phyloP scores from a whole-genome alignment of 2,888 invertebrate species.

The Oxycera nigricornis region DNA sequence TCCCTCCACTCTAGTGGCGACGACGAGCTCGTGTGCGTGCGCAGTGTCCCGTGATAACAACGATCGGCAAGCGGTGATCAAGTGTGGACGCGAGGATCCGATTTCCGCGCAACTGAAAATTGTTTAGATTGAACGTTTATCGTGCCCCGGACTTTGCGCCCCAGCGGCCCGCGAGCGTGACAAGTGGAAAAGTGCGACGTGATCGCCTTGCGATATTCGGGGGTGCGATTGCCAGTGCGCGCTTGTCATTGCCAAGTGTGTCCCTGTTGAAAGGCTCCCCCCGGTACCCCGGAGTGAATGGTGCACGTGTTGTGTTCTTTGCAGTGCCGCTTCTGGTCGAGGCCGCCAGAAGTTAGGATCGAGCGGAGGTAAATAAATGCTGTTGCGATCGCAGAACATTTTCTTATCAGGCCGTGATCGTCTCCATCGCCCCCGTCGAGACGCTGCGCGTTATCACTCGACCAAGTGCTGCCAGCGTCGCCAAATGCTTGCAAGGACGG shows the following conservation, averaged over 20 bases:
- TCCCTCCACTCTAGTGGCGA: too few species aligned
- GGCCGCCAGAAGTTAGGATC: too few species aligned
- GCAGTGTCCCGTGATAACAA: background rate
- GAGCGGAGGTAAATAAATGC: slow-evolving; percentile 1
- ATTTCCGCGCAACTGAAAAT: background rate
- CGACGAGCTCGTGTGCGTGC: background rate
- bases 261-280: too few species aligned
- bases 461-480: background rate
- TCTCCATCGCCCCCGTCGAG: background rate
- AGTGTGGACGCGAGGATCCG: slow-evolving; percentile 16
- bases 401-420: slow-evolving; percentile 31
- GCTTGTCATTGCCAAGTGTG: too few species aligned
- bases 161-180: background rate
- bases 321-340: too few species aligned
- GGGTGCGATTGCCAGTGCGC: background rate
- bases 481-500: background rate
- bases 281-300: too few species aligned
- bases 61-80: background rate
- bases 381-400: slow-evolving; percentile 4
- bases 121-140: background rate
- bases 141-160: background rate
- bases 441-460: background rate
- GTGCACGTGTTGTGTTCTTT: too few species aligned
- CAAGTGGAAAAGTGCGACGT: background rate
- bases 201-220: background rate